Conservation (phyloP, 2,797 vertebrate species). For the Manis javanica region DNA sequence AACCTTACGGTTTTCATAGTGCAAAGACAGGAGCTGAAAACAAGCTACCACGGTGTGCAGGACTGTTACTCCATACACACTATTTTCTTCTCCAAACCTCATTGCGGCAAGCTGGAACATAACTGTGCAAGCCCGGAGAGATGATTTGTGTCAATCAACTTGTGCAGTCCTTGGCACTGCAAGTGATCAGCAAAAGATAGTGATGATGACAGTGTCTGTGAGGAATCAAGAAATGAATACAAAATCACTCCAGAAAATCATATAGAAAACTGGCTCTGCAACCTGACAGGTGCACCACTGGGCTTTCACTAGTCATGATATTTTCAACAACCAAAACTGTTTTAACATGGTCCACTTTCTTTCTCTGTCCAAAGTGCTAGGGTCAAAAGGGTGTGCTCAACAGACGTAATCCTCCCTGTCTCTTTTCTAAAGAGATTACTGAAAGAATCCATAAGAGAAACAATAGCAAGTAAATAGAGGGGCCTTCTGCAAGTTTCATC, state of each 20-base stretch:
- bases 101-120: neutral
- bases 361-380: conserved; percentile 4
- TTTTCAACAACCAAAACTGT: conserved; percentile 9
- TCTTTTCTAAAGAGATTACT: neutral
- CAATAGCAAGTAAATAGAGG: neutral
- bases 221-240: neutral
- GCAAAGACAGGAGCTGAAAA: neutral
- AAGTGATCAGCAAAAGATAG: neutral
- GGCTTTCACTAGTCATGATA: neutral
- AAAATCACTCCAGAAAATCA: neutral
- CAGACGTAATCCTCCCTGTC: neutral
- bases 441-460: neutral
- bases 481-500: neutral
- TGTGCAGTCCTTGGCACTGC: neutral
- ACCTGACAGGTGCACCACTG: neutral
- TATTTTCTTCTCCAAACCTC: neutral
- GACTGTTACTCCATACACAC: neutral
- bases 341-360: conserved; percentile 32
- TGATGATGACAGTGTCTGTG: neutral
- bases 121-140: neutral
- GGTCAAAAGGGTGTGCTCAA: neutral
- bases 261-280: neutral
- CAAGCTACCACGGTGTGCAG: neutral
- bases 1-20: neutral
- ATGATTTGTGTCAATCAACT: neutral